phyloP scores from a whole-genome alignment of 2,888 invertebrate species.

The Mythimna impura region DNA sequence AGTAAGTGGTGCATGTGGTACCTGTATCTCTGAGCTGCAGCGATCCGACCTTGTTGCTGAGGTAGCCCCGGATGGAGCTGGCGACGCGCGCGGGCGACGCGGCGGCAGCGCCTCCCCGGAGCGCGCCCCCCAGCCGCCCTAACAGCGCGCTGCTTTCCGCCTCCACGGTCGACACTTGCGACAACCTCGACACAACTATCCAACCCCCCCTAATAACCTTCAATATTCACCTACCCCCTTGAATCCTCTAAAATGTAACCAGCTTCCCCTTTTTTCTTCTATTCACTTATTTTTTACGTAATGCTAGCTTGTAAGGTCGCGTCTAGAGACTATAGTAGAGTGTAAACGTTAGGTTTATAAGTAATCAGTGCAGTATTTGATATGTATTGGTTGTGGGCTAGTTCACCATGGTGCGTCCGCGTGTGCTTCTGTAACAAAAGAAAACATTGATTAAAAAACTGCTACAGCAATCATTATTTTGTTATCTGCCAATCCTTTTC shows the following conservation, averaged over 20 bases:
- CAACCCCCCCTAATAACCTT: slow-evolving; percentile 19
- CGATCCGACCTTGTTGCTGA: slow-evolving; percentile 92
- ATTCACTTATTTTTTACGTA: slow-evolving; percentile 23
- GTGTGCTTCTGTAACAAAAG: slow-evolving; percentile 80
- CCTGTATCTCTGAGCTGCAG: slow-evolving; percentile 94
- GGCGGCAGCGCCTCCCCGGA: slow-evolving; percentile 93
- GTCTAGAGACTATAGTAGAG: slow-evolving; percentile 43
- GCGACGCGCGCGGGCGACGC: slow-evolving; percentile 93
- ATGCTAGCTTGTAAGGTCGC: slow-evolving; percentile 37
- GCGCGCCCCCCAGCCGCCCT: slow-evolving; percentile 92
- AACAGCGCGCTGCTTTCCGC: slow-evolving; percentile 90
- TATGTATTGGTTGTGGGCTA: slow-evolving; percentile 81
- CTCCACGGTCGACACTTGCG: slow-evolving; percentile 86
- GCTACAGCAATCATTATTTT: not conserved
- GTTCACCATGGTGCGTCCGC: slow-evolving; percentile 83
- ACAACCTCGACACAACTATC: slow-evolving; percentile 63
- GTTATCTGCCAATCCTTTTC: too few species aligned
- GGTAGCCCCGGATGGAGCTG: slow-evolving; percentile 93
- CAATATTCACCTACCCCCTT: slow-evolving; percentile 24
- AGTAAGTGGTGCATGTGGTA: slow-evolving; percentile 76
- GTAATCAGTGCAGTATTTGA: slow-evolving; percentile 87
- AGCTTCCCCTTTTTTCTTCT: slow-evolving; percentile 13
- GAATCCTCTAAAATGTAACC: slow-evolving; percentile 22
- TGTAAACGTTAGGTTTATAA: slow-evolving; percentile 58
- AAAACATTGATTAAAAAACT: not conserved